These are phyloP conservation scores for Stenolophus ochropezus DNA, from an alignment of 2,888 invertebrate species.

Conservation along the genomic window DNA sequence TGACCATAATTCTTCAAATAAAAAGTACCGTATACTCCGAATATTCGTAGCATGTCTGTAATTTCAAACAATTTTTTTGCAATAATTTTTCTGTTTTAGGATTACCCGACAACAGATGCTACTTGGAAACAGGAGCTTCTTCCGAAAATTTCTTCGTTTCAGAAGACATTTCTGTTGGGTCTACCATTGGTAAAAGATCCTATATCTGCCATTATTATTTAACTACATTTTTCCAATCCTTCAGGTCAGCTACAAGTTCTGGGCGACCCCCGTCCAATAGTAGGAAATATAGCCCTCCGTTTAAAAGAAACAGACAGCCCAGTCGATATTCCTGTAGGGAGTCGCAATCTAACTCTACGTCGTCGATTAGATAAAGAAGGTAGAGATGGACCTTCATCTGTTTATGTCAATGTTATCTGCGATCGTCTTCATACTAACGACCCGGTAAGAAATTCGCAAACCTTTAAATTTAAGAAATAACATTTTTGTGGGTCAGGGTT, in stretches of 20 bases:
- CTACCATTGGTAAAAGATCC: slow-evolving; percentile 79
- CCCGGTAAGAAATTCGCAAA: slow-evolving; percentile 75
- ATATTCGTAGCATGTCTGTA: no score
- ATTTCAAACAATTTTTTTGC: neutral
- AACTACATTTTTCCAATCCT: no score
- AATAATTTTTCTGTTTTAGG: neutral
- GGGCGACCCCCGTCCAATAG: slow-evolving; percentile 83
- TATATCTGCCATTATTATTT: slow-evolving; percentile 17
- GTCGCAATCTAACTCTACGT: slow-evolving; percentile 87
- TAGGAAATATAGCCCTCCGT: slow-evolving; percentile 85
- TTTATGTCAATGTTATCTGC: slow-evolving; percentile 91
- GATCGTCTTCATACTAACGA: slow-evolving; percentile 86
- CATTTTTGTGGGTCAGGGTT: slow-evolving; percentile 74
- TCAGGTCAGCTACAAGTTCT: slow-evolving; percentile 83
- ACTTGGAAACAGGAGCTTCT: slow-evolving; percentile 91
- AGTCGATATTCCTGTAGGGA: slow-evolving; percentile 83
- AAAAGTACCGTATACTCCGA: no score
- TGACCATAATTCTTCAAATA: no score
- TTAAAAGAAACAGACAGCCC: slow-evolving; percentile 88
- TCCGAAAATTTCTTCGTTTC: slow-evolving; percentile 93
- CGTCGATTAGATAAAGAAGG: slow-evolving; percentile 90
- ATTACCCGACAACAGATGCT: slow-evolving; percentile 88
- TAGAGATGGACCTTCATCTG: slow-evolving; percentile 86
- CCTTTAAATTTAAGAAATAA: slow-evolving; percentile 6
- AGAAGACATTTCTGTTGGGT: slow-evolving; percentile 88